Base-by-base conservation (phyloP, 2,113 vertebrate species). In the Dissostichus mawsoni region DNA sequence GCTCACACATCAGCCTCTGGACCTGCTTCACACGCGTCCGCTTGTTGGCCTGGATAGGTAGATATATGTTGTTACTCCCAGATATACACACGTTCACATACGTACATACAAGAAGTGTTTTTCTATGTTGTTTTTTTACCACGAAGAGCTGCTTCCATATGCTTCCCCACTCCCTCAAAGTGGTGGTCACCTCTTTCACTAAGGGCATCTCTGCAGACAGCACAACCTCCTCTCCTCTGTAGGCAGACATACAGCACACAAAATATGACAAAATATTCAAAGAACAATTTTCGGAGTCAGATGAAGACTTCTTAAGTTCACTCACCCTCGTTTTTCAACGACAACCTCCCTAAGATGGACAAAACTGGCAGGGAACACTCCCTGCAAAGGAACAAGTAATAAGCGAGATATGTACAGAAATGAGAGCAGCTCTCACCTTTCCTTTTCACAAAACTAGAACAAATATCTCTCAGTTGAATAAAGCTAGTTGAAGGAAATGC, bases 61-160 rank as follows among this genome's bases (percentile, higher is more conserved):
- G 17, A 84, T 9, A 29, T 18, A 74, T 5, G 3, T 12, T 7
- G 63, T 90, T 76, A 65, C 5, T 58, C 18, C 36, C 68, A 33
- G 3, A 57, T 14, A 18, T 20, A 61, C 29, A 72, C 51, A 57
- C 33, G 56, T 23, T 10, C 57, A 57, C 44, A 61, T 4, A 45
- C 17, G 71, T 11, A 47, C 18, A 50, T 11, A 47, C 18, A 50
- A 7, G 7, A 41, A 41, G 5, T 58, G 2, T 10, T 52, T 66
- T 48, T 36, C 1, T 20, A 25, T 11, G 0, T 63, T 14, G 12
- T 58, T 74, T 18, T 14, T 93, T 89, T 94, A 99, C 98, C 97
- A 97, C 95, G 77, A 96, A 99, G n/a, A 99, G 95, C 82, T 98
- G 97, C 77, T 98, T 99, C 98, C 98, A 99, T 89, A 99, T 99